Conservation (phyloP, 2,797 vertebrate species). For the Choloepus didactylus region DNA sequence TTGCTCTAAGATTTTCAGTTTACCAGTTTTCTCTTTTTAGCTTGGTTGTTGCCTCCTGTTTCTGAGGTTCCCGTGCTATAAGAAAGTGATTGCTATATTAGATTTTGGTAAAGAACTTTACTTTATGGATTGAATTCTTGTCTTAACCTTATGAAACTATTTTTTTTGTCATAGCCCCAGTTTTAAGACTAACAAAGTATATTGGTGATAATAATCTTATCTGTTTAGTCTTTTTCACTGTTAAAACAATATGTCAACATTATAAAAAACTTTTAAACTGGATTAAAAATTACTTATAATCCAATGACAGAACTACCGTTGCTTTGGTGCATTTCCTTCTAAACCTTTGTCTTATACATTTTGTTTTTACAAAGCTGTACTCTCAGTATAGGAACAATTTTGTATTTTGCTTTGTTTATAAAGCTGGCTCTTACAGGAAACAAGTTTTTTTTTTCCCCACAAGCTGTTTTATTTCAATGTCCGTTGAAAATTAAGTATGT, state of each 20-base stretch:
- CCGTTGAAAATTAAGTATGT: background rate
- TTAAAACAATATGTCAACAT: constrained; percentile 1
- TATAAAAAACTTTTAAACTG: background rate
- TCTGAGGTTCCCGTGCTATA: background rate
- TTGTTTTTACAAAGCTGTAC: constrained; percentile 9
- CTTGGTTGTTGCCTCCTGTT: background rate
- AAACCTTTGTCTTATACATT: constrained; percentile 27
- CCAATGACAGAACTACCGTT: background rate
- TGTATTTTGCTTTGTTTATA: background rate
- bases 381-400: background rate
- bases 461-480: constrained; percentile 14
- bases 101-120: background rate
- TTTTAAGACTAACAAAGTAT: background rate
- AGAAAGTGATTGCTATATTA: constrained; percentile 25
- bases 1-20: background rate
- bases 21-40: constrained; percentile 22
- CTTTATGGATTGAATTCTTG: background rate
- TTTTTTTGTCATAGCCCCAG: background rate
- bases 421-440: constrained; percentile 21
- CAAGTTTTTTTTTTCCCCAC: background rate
- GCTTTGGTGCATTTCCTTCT: constrained; percentile 19
- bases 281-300: constrained; percentile 34
- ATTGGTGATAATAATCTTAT: constrained; percentile 32
- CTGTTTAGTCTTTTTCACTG: constrained; percentile 3
- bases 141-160: constrained; percentile 4